Percentiles rank a stretch among this genome's conserved stretches.
phyloP scores from a whole-genome alignment of 92 coral and sea anemone species.

The Epizoanthus rinbou region DNA sequence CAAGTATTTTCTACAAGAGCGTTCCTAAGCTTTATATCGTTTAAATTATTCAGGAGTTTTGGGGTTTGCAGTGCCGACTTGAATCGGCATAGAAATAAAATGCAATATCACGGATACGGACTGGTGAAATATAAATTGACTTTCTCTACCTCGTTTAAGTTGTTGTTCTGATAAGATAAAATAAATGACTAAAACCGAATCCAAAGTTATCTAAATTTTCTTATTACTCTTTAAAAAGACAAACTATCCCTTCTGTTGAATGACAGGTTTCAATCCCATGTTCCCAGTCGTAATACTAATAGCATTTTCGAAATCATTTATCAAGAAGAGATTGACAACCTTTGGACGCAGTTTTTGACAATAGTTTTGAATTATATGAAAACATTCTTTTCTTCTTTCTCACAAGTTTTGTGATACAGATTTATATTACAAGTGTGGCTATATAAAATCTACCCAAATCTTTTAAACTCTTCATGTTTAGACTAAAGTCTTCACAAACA shows the following conservation, averaged over 20 bases:
- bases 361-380: conserved; percentile 5
- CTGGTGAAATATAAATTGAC: conserved; percentile 24
- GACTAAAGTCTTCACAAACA: neutral
- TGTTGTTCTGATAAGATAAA: conserved; percentile 22
- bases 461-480: neutral
- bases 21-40: conserved; percentile 3
- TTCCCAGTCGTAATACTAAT: neutral
- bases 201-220: neutral
- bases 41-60: conserved; percentile 35
- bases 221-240: neutral
- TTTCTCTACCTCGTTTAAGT: neutral
- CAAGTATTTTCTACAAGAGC: conserved; percentile 16
- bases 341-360: neutral
- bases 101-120: neutral
- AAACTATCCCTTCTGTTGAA: neutral
- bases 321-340: neutral
- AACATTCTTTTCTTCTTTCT: neutral
- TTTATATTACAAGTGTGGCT: conserved; percentile 28
- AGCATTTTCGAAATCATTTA: neutral
- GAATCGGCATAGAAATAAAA: conserved; percentile 27
- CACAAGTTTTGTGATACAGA: conserved; percentile 11
- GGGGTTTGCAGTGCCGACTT: neutral
- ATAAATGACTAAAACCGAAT: neutral
- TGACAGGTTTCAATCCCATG: neutral
- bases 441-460: neutral